These are phyloP conservation scores for Acanthosepion esculentum DNA, from an alignment of 2,888 invertebrate genomes.

Conservation along the genomic window DNA sequence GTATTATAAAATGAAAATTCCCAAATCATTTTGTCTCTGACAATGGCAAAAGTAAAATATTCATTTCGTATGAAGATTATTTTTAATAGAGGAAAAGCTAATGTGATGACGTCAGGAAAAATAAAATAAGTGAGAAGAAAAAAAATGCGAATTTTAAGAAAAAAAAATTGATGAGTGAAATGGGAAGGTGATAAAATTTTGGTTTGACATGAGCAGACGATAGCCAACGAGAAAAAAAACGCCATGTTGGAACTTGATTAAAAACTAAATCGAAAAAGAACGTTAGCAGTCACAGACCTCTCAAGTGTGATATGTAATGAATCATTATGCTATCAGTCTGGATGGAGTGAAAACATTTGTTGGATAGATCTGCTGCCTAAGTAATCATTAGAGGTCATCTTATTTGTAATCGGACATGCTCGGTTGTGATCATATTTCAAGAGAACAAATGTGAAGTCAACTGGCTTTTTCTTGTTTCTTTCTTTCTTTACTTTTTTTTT, in stretches of 20 bases:
- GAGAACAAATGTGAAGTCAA: neutral
- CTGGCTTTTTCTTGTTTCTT: neutral
- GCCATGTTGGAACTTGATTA: neutral
- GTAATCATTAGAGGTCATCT: conserved; percentile 10
- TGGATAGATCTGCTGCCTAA: neutral
- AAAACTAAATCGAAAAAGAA: neutral
- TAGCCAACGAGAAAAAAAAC: neutral
- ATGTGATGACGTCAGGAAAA: neutral
- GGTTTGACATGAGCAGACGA: neutral
- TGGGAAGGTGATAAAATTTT: neutral
- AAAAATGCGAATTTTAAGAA: neutral
- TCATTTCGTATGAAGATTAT: neutral
- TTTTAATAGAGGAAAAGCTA: neutral
- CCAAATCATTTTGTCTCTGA: neutral
- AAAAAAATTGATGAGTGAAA: neutral
- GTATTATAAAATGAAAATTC: neutral
- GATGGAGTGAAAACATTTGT: neutral
- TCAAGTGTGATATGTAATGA: conserved; percentile 33
- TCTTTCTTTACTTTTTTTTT: too few relatives aligned
- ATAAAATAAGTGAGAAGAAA: too few relatives aligned
- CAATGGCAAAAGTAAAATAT: neutral
- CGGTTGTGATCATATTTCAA: neutral
- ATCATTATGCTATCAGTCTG: conserved; percentile 12
- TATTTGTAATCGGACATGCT: neutral
- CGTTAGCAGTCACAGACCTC: neutral